Conservation (phyloP, 2,113 vertebrate species). For the Pitta sordida region DNA sequence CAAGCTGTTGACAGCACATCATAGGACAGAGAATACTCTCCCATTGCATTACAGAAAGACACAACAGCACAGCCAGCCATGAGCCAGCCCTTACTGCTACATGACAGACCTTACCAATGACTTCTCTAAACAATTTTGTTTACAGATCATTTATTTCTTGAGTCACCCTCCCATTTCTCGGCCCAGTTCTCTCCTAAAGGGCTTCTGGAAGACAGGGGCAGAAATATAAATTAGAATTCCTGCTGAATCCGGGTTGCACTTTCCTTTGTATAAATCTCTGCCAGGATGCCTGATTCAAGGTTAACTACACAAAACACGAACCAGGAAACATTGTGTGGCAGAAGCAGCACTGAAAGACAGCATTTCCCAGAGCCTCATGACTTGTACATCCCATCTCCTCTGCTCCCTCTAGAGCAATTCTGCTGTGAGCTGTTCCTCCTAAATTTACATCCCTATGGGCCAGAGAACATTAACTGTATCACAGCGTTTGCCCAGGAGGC, state of each 20-base stretch:
- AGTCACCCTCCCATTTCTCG: background rate
- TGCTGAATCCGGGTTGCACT: background rate
- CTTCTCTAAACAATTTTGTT: background rate
- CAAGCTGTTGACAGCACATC: background rate
- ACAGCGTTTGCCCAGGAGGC: constrained; percentile 32
- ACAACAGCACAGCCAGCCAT: background rate
- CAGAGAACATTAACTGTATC: constrained; percentile 46
- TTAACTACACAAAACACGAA: background rate
- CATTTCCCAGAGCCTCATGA: background rate
- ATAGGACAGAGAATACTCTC: background rate
- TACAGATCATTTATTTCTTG: constrained; percentile 1
- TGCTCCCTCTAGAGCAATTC: constrained; percentile 42
- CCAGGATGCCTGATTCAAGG: background rate
- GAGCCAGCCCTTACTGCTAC: background rate
- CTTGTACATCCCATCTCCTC: background rate
- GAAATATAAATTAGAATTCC: background rate
- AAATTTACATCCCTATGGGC: background rate
- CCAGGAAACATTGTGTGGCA: background rate
- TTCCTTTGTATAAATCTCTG: background rate
- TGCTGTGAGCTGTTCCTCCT: constrained; percentile 36
- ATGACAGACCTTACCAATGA: background rate
- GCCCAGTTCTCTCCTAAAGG: background rate
- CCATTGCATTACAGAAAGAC: background rate
- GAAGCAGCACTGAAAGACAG: background rate
- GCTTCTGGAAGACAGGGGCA: background rate